Base-by-base conservation (phyloP, 2,113 vertebrate species). In the Clarias gariepinus region DNA sequence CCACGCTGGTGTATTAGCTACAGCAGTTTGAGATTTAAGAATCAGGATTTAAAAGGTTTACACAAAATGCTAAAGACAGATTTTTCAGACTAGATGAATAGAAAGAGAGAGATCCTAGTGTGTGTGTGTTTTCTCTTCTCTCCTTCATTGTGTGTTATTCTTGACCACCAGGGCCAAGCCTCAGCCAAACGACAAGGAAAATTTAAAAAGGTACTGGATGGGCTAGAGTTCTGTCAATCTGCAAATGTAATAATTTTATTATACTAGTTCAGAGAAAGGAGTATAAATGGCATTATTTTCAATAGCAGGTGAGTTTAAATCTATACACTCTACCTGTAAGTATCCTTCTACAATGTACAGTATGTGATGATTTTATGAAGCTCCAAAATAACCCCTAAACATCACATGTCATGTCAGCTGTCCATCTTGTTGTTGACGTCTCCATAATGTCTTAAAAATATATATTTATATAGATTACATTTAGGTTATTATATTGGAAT, bases 141-240 rank as follows among this genome's bases (percentile, higher is more conserved):
- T 93, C 88, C 92, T 94, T 95, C 86, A 99, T 96, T 95, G 95
- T 98, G 95, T 99, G 97, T 98, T 98, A 92, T 99, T 99, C 97
- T 47, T 99, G 96, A 99, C 97, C 98, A 97, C 97, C 98, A 99
- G 98, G 98, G 97, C 95, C 98, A 99, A 97, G 97, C 98, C 95
- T 96, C 97, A 96, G 97, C 98, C 97, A 99, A 99, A 93, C 97
- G 98, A 95, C 98, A 99, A 98, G 96, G 98, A 96, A 99, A 99
- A 95, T 98, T 96, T 98, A 99, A 99, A 98, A 99, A 99, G 98
- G 98, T 99, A 99, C 98, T 99, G 97, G 95, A 94, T 90, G 93
- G 96, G 95, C 93, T 95, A 96, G 96, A 92, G 91, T 89, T 92
- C 91, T 91, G 87, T 93, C 82, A 91, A 90, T 92, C 92, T 91